A percentile compares a stretch with the other conserved stretches of the same genome.
Conservation (phyloP, 2,797 vertebrate species). For the Ptychadena robeensis region DNA sequence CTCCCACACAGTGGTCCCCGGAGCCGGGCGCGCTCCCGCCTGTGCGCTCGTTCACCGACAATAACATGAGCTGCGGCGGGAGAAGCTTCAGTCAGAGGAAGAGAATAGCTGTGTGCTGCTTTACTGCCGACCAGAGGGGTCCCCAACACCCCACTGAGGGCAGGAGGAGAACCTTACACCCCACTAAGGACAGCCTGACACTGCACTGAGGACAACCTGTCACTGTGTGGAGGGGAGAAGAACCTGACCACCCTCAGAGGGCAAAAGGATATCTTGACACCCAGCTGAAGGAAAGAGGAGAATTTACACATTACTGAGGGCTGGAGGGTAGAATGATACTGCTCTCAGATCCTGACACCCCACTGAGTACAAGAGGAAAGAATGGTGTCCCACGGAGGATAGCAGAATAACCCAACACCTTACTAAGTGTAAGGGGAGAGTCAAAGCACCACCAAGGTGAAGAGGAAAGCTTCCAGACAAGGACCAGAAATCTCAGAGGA, state of each 20-base stretch:
- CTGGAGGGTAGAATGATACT: too few relatives aligned
- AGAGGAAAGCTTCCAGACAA: too few relatives aligned
- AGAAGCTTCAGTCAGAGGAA: slow-evolving; percentile 35
- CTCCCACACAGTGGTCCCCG: background rate
- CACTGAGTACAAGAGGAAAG: background rate
- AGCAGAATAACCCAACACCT: too few relatives aligned
- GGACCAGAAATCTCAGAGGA: too few relatives aligned
- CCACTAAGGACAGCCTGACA: background rate
- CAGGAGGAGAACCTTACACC: background rate
- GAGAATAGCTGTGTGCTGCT: background rate
- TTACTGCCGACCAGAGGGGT: background rate
- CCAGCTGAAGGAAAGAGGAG: background rate
- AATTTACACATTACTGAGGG: background rate
- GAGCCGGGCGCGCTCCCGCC: background rate
- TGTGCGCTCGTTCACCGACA: slow-evolving; percentile 5
- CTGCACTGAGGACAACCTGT: background rate
- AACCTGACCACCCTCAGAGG: too few relatives aligned
- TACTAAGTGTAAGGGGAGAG: too few relatives aligned
- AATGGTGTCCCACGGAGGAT: background rate
- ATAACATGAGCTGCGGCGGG: slow-evolving; percentile 30
- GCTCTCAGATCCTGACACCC: too few relatives aligned
- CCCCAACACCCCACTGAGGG: background rate
- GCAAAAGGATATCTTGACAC: background rate
- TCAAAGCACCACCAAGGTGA: too few relatives aligned
- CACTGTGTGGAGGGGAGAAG: too few relatives aligned